A percentile compares a stretch with the other conserved stretches of the same genome.
Evolutionary conservation across 2,888 invertebrate genomes (phyloP).

Genomic region (Hyposoter dolosus): DNA sequence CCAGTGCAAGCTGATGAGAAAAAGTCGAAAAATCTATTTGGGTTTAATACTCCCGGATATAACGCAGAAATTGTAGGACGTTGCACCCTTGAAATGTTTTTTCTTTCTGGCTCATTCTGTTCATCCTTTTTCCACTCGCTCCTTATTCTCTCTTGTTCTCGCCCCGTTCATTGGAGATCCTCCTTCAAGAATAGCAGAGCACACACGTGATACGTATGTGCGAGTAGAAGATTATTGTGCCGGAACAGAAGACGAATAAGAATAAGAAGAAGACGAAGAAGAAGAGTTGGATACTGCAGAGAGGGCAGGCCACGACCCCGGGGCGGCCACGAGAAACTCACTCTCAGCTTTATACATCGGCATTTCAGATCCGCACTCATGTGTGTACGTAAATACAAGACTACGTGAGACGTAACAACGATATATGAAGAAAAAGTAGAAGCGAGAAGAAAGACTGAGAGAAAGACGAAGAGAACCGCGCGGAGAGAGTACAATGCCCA

Average conservation of each 20-base stretch:
- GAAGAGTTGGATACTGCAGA: slow-evolving; percentile 74
- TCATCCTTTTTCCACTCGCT: not conserved
- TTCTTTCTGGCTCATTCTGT: slow-evolving; percentile 12
- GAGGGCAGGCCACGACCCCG: slow-evolving; percentile 84
- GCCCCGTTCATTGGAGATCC: slow-evolving; percentile 46
- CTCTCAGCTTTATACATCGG: slow-evolving; percentile 56
- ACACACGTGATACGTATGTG: slow-evolving; percentile 70
- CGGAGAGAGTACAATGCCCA: slow-evolving; percentile 80
- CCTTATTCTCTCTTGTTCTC: slow-evolving; percentile 3
- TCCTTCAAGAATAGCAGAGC: slow-evolving; percentile 72
- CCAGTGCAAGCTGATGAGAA: not conserved
- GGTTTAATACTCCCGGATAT: slow-evolving; percentile 48
- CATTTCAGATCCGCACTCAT: slow-evolving; percentile 68
- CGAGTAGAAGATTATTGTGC: slow-evolving; percentile 68
- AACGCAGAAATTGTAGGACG: slow-evolving; percentile 47
- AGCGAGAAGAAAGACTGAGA: slow-evolving; percentile 39
- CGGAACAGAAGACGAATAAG: slow-evolving; percentile 53
- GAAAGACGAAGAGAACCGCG: slow-evolving; percentile 50
- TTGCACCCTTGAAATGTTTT: slow-evolving; percentile 60
- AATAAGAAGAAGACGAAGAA: slow-evolving; percentile 57
- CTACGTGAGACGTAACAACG: slow-evolving; percentile 69
- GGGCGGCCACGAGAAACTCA: slow-evolving; percentile 79
- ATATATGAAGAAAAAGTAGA: slow-evolving; percentile 23
- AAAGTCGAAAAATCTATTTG: slow-evolving; percentile 3
- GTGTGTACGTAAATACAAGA: slow-evolving; percentile 71